Base-by-base conservation (phyloP, 2,113 vertebrate species). In the Oreochromis spilurus region DNA sequence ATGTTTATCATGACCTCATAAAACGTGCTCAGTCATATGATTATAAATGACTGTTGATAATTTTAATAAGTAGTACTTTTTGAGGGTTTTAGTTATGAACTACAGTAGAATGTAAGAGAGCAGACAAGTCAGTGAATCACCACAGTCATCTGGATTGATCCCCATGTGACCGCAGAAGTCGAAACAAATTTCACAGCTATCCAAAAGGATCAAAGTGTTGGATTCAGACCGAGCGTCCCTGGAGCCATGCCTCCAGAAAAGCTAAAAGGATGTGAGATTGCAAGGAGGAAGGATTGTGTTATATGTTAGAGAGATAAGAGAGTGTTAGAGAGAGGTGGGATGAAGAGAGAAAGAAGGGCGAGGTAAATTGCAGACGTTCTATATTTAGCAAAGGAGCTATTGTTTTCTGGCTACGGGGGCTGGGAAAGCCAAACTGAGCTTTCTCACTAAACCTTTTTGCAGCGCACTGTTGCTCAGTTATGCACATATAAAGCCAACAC, bases 341-440 rank as follows among this genome's bases (percentile, higher is more conserved):
- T 31, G 34, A 54, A 85, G 88, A 34, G 70, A 89, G 84, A 58
- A 55, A 82, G 84, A 89, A 79, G 87, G 81, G 79, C 52, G 89
- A 92, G 91, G 81, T 89, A 91, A 90, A 92, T 90, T 26, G 81
- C 87, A 90, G 88, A 91, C 75, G 1, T 7, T 84, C 93, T 94
- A 95, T 92, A 93, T 95, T 96, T 94, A 95, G 93, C 84, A 40
- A 83, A 79, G 82, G 82, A 84, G 93, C 90, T 89, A 88, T 93
- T 94, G 90, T 94, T 93, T 94, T 83, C 84, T 84, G 81, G 84
- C 84, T 88, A 53, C 60, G 77, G 85, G 75, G 34, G 60, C 36
- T 84, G 53, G 29, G 54, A 82, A 81, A 83, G 60, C 80, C 82
- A 87, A 89, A 83, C 38, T 10, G 24, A 86, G 84, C 84, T 87